Evolutionary conservation across 2,113 vertebrate genomes (phyloP), one percentile per base, ranked within the genome.

Genomic region (Serilophus lunatus): DNA sequence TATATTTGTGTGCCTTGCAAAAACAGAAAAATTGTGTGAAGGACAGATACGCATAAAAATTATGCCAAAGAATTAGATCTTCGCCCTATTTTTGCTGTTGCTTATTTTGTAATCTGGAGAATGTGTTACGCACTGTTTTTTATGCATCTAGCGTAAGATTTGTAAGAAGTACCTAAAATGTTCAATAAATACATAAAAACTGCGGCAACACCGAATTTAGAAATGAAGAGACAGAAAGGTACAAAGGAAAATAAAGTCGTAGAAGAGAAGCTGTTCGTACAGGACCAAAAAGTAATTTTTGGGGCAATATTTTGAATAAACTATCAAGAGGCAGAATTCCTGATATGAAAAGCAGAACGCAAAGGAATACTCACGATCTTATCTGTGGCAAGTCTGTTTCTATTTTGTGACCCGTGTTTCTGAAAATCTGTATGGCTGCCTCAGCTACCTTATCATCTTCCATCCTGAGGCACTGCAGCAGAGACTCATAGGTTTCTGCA

Each of bases 391-490:
- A 98, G 87, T 99, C 99, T 10, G 98, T 99, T 98, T 99, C 99
- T 66, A 99, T 99, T 98, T 99, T 99, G 97, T 99, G 99, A 74
- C 99, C 99, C 8, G 99, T 99, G 96, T 99, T 99, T 95, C 99
- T 99, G 97, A 99, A 99, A 96, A 99, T 99, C 96, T 99, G 99
- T 93, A 99, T 99, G 79, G 99, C 99, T 86, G 99, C 99, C 96
- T 99, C 99, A 7, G 99, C 99, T 96, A 99, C 99, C 88, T 99
- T 99, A 96, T 99, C 99, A 59, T 99, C 99, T 97, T 99, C 99
- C 99, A 99, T 99, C 98, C 99, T 99, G 96, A 99, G 98, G 98
- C 99, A 99, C 98, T 99, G 99, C 85, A 99, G 98, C 72, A 99
- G 98, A 95, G 99, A 99, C 97, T 99, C 99, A 53, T 99, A 99